A percentile compares a stretch with the other conserved stretches of the same genome.
Conservation (phyloP, 2,888 invertebrate species). For the Dryadula phaetusa region DNA sequence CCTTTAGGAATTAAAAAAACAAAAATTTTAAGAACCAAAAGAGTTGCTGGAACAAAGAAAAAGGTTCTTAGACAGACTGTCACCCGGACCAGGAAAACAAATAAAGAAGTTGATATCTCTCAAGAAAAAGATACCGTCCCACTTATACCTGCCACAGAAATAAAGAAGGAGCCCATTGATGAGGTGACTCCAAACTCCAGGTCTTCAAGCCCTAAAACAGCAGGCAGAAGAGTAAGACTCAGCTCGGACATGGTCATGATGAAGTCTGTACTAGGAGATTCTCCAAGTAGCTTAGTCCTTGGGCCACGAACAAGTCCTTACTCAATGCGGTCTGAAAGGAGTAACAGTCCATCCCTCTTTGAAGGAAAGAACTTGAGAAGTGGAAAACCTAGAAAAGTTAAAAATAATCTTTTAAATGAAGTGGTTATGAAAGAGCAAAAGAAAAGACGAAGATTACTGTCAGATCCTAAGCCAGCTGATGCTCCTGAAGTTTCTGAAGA, state of each 20-base stretch:
- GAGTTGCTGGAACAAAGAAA: constrained; percentile 66
- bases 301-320: constrained; percentile 84
- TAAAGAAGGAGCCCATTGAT: constrained; percentile 77
- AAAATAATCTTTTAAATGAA: constrained; percentile 82
- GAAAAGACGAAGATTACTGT: constrained; percentile 81
- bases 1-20: constrained; percentile 78
- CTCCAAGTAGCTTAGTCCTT: constrained; percentile 67
- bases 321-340: constrained; percentile 85
- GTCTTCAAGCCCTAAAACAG: constrained; percentile 78
- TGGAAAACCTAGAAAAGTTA: constrained; percentile 87
- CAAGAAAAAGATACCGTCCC: constrained; percentile 70
- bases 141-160: constrained; percentile 74
- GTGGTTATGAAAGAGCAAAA: constrained; percentile 84
- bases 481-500: constrained; percentile 68
- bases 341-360: constrained; percentile 76
- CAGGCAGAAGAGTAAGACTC: constrained; percentile 71
- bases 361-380: constrained; percentile 86
- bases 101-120: constrained; percentile 65
- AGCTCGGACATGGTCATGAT: constrained; percentile 79
- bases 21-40: constrained; percentile 69
- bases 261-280: constrained; percentile 75
- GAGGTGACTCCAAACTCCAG: constrained; percentile 72
- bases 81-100: constrained; percentile 68
- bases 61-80: constrained; percentile 67
- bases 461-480: constrained; percentile 80